Evolutionary conservation across 2,797 vertebrate genomes (phyloP), one percentile per base, ranked within the genome.

Genomic region (Paguma larvata): DNA sequence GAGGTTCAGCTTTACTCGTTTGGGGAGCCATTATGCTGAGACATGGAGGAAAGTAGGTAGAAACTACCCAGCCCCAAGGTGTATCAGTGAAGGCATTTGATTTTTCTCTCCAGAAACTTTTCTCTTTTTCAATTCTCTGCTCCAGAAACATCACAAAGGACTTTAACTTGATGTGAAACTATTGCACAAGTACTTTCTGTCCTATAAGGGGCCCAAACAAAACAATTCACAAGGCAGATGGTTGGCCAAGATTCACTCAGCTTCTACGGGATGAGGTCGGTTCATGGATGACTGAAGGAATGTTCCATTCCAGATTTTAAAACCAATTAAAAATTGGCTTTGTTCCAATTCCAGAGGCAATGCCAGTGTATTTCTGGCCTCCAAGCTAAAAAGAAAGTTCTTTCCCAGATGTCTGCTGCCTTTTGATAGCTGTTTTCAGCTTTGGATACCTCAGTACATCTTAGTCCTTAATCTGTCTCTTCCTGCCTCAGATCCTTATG

Each of bases 301-400:
- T 95, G 59, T 95, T 94, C 87, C 67, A 51, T 78, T 93, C 67
- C 86, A 97, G 79, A 83, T 91, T 89, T 96, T 94, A 95, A 98
- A 97, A 96, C 83, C 95, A 96, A 97, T 97, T 97, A 97, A 95
- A 97, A 96, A 32, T 96, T 96, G 91, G 79, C 85, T 79, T 82
- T 48, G 19, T 75, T 97, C 93, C 89, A 91, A 46, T 93, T 95
- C 44, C 94, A 95, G 90, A 79, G 41, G 86, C n/a, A 94, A 92
- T 95, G 87, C 80, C 89, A 79, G 75, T 6, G 7, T 94, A 77
- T 79, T 94, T 97, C 84, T 97, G 93, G 56, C 53, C 68, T 85
- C 38, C 19, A 62, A 65, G 10, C n/a, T 90, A 63, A 95, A 96
- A 93, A 84, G 83, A 16, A 53, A 72, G 68, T 77, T 93, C 25